Evolutionary conservation across 2,888 invertebrate genomes (phyloP).

Genomic region (Lamellibrachia satsuma): DNA sequence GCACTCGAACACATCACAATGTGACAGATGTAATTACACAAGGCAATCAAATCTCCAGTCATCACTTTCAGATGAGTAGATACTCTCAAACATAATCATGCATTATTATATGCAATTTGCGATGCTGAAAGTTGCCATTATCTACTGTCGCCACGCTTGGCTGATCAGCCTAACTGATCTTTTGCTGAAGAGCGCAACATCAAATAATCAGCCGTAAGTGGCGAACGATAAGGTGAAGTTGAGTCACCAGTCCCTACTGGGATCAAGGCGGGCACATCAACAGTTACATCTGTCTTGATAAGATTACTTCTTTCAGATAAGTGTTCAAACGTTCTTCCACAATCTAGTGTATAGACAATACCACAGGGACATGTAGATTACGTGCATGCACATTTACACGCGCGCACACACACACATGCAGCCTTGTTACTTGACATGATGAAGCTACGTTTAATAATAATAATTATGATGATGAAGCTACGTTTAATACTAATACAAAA

Average conservation of each 20-base stretch:
- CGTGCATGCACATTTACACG: not conserved
- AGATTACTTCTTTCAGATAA: not conserved
- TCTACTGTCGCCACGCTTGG: not conserved
- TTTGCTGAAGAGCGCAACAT: not conserved
- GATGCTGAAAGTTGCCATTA: not conserved
- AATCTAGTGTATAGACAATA: not conserved
- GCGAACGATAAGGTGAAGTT: not conserved
- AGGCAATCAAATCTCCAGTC: not conserved
- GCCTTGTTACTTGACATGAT: not conserved
- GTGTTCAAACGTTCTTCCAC: not conserved
- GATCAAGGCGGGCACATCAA: not conserved
- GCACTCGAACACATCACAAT: not conserved
- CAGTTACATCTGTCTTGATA: not conserved
- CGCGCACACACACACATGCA: not conserved
- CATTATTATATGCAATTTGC: slow-evolving; percentile 17
- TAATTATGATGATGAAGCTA: not conserved
- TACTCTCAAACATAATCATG: not conserved
- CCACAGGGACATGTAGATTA: not conserved
- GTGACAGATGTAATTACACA: slow-evolving; percentile 3
- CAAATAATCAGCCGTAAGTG: not conserved
- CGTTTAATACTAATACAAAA: not conserved
- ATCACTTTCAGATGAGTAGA: slow-evolving; percentile 13
- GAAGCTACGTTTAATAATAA: not conserved
- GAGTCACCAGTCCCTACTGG: not conserved
- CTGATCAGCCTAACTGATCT: not conserved